Evolutionary conservation across 2,888 invertebrate genomes (phyloP).

Genomic region (Achlya flavicornis): DNA sequence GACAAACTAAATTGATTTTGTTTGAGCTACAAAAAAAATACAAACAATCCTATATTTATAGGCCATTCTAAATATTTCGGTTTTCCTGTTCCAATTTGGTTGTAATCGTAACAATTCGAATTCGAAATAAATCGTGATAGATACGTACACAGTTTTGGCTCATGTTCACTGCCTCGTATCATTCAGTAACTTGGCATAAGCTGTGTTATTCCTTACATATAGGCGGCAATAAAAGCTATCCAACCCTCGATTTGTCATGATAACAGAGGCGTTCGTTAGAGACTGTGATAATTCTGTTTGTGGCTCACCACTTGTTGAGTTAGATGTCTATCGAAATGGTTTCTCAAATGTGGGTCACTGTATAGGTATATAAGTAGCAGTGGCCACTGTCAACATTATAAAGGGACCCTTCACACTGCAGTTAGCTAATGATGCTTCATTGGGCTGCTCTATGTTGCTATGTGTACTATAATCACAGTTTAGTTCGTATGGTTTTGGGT

Average conservation of each 20-base stretch:
- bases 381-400: background rate
- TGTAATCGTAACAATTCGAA: too few relatives aligned
- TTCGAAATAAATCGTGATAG: slow-evolving; percentile 7
- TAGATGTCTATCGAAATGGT: slow-evolving; percentile 21
- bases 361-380: background rate
- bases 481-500: background rate
- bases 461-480: background rate
- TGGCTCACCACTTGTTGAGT: slow-evolving; percentile 42
- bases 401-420: background rate
- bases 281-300: slow-evolving; percentile 3
- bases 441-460: background rate
- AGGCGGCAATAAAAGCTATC: background rate
- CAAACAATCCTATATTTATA: too few relatives aligned
- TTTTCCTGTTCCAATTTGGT: too few relatives aligned
- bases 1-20: too few relatives aligned
- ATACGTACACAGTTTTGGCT: slow-evolving; percentile 30
- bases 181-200: background rate
- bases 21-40: too few relatives aligned
- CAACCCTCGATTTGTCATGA: background rate
- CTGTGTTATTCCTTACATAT: background rate
- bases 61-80: too few relatives aligned
- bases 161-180: slow-evolving; percentile 1
- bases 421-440: background rate
- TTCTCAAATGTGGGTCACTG: slow-evolving; percentile 32
- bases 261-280: background rate